Base-by-base conservation (phyloP, 1,140 invertebrate species). In the Cydia pomonella region DNA sequence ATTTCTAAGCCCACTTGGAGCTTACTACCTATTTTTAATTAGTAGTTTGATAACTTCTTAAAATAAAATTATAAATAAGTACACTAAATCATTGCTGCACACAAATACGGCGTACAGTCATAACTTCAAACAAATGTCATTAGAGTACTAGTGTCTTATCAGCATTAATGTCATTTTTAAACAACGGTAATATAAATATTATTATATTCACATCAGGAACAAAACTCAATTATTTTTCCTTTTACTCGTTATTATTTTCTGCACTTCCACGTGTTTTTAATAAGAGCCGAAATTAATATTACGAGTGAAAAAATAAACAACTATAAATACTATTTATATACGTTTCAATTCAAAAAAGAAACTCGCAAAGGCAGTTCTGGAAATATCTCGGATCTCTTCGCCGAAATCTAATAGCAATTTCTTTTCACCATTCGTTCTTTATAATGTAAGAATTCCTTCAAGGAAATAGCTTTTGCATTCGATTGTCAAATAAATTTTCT, bases 401-500 rank as follows among this genome's bases (percentile, higher is more conserved):
- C 33, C 64, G n/a, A 69, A 69, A 69, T 69, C 64, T 69, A 69
- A 69, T 69, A 69, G 64, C 64, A 69, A 66, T 69, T 69, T 69
- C 64, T 69, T 69, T 69, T 69, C 64, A 69, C 64, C 64, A 69
- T 18, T 69, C 64, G 64, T 69, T 69, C 64, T 69, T 69, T 69
- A 69, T 69, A 69, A 69, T 69, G 64, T 69, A 69, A 69, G 64
- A 69, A 69, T 69, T 41, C n/a, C 64, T 33, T 69, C 9, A 69
- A 69, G 64, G 64, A 69, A 69, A 69, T 69, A 69, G 64, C 64
- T 38, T 69, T 69, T 69, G 25, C 64, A 69, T 69, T 69, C 64
- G 64, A 69, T 69, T 69, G 64, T 69, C 64, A 69, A 69, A 69
- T 69, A 69, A 69, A 69, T 69, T 69, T 69, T 69, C 64, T 69